Base-by-base conservation (phyloP, 2,113 vertebrate species). In the Taxidea taxus region DNA sequence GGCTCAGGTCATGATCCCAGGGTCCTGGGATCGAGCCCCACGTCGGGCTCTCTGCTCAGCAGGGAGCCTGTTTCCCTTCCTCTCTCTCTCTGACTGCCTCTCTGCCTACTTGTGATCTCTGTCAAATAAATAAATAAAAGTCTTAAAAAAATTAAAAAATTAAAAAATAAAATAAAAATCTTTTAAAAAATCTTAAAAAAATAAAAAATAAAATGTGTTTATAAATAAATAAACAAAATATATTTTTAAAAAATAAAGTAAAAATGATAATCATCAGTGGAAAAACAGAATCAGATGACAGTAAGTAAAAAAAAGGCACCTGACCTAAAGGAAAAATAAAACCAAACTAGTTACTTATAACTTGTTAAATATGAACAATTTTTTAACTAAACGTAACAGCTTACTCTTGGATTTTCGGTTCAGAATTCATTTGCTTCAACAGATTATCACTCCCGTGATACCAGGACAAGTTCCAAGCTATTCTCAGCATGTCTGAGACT, bases 391-490 rank as follows among this genome's bases (percentile, higher is more conserved):
- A 72, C 37, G 27, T 81, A 97, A 95, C 18, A 29, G 62, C 98
- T 99, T 99, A 99, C 99, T 56, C 98, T 74, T 97, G 91, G 86
- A 56, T 74, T 95, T 98, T 85, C 39, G 90, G 74, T 47, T 98
- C 98, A 4, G 96, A 93, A 87, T 98, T 98, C 68, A 66, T 70
- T n/a, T 98, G 94, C 56, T 98, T 98, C 82, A 99, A 86, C 2
- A 99, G 68, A 60, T 98, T 98, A 95, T 99, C 99, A 72, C 98
- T 99, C 90, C 99, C 99, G 91, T 98, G 99, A 96, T 99, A 98
- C 99, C 99, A 99, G 0, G 99, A 99, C 49, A 99, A 98, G 98
- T 99, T 99, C 99, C 99, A 99, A 92, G 99, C 98, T 58, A 99
- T 98, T 92, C 99, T 99, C 88, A 99, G 98, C 98, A 99, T 99